Percentiles rank a stretch among this genome's conserved stretches.
Evolutionary conservation across 2,888 invertebrate genomes (phyloP).

Genomic region (Plemyria rubiginata): DNA sequence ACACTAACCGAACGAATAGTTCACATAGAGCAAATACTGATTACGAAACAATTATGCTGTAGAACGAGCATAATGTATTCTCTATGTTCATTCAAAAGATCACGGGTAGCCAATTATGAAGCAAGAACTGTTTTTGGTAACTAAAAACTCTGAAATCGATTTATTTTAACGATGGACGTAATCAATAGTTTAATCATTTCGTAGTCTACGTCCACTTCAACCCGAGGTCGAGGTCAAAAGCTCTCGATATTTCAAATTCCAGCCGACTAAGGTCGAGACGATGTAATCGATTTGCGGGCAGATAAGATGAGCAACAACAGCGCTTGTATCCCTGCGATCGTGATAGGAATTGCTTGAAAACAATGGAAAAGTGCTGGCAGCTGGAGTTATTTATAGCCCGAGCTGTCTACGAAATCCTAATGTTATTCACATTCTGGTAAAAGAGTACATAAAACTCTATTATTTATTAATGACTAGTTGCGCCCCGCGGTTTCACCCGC

Average conservation of each 20-base stretch:
- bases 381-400: conserved; percentile 23
- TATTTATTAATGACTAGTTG: background rate
- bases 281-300: conserved; percentile 60
- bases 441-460: background rate
- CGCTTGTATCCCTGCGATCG: conserved; percentile 42
- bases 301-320: conserved; percentile 39
- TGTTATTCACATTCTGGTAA: conserved; percentile 18
- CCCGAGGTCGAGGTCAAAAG: conserved; percentile 65
- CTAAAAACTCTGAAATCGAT: background rate
- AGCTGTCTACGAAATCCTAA: conserved; percentile 13
- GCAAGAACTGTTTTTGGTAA: background rate
- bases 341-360: conserved; percentile 46
- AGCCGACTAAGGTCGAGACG: conserved; percentile 39
- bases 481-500: too few relatives aligned
- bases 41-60: conserved; percentile 15
- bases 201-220: conserved; percentile 58
- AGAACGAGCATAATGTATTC: background rate
- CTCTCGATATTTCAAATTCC: conserved; percentile 60
- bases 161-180: conserved; percentile 9
- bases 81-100: background rate
- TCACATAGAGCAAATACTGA: conserved; percentile 26
- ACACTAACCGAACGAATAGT: conserved; percentile 24
- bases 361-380: conserved; percentile 31
- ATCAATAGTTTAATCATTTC: conserved; percentile 32
- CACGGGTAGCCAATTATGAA: background rate